Percentiles rank a stretch among this genome's conserved stretches.
phyloP scores from a whole-genome alignment of 2,888 invertebrate species.

The Dexiosoma caninum region DNA sequence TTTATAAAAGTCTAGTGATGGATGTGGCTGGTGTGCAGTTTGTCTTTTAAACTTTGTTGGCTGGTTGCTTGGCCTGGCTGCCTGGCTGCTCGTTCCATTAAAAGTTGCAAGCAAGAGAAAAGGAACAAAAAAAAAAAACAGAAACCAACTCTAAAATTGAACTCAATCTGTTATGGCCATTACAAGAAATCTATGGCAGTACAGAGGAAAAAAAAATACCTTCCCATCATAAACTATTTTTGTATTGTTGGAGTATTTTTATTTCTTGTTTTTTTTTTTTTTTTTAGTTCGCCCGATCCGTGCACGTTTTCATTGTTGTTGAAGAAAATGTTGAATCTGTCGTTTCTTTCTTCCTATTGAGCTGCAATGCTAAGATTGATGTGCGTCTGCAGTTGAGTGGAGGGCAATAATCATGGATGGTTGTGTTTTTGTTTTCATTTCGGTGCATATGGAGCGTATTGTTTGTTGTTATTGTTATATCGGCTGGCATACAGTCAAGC shows the following conservation, averaged over 20 bases:
- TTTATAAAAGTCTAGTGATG: conserved; percentile 54
- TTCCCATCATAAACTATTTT: conserved; percentile 57
- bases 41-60: conserved; percentile 9
- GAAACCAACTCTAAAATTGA: conserved; percentile 45
- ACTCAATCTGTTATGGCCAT: conserved; percentile 59
- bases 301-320: conserved; percentile 59
- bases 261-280: neutral
- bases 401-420: conserved; percentile 56
- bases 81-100: conserved; percentile 23
- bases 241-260: neutral
- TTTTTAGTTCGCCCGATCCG: neutral
- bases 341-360: conserved; percentile 59
- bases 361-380: conserved; percentile 59
- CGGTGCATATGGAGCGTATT: neutral
- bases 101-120: neutral
- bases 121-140: neutral
- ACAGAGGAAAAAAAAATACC: conserved; percentile 45
- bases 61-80: neutral
- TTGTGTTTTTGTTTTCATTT: neutral
- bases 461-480: neutral
- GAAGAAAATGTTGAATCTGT: conserved; percentile 37
- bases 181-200: conserved; percentile 57
- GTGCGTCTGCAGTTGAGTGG: conserved; percentile 60
- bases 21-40: conserved; percentile 37
- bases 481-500: neutral